Percentiles rank a stretch among this genome's conserved stretches.
These are phyloP conservation scores for Lutraria rhynchaena DNA, from an alignment of 1,140 invertebrate species.

Conservation along the genomic window DNA sequence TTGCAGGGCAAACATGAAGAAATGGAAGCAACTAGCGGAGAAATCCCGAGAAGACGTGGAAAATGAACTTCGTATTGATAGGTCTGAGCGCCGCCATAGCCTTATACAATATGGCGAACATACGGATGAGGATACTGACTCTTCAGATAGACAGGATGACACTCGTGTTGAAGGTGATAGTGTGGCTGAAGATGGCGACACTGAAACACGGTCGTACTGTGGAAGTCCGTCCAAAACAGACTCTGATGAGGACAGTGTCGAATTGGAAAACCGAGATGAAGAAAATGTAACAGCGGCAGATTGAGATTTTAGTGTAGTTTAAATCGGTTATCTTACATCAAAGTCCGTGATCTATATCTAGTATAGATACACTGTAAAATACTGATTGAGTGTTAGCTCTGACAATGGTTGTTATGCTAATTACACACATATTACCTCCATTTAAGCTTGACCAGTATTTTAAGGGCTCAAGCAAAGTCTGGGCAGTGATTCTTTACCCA, in stretches of 20 bases:
- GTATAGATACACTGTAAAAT: no score
- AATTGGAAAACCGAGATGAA: not conserved
- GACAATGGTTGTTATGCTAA: no score
- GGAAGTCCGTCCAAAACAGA: conserved; percentile 1
- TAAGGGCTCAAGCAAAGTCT: no score
- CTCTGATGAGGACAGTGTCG: conserved; percentile 6
- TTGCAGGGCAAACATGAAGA: conserved; percentile 76
- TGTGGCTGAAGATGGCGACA: conserved; percentile 5
- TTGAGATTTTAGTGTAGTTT: no score
- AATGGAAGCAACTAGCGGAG: conserved; percentile 79
- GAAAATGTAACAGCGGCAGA: conserved; percentile 9
- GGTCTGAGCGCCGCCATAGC: conserved; percentile 27
- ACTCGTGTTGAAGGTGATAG: not conserved
- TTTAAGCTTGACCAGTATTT: no score
- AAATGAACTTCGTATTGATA: conserved; percentile 52
- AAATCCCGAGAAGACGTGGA: conserved; percentile 66
- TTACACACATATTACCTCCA: no score
- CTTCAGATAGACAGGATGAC: conserved; percentile 26
- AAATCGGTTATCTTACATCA: no score
- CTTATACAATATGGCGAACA: conserved; percentile 44
- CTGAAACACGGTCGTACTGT: conserved; percentile 1
- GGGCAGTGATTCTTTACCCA: no score
- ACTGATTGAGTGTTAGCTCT: no score
- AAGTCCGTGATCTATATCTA: no score
- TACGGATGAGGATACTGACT: conserved; percentile 20